phyloP scores from a whole-genome alignment of 2,797 vertebrate genomes.

The Centropyge bicolor region DNA sequence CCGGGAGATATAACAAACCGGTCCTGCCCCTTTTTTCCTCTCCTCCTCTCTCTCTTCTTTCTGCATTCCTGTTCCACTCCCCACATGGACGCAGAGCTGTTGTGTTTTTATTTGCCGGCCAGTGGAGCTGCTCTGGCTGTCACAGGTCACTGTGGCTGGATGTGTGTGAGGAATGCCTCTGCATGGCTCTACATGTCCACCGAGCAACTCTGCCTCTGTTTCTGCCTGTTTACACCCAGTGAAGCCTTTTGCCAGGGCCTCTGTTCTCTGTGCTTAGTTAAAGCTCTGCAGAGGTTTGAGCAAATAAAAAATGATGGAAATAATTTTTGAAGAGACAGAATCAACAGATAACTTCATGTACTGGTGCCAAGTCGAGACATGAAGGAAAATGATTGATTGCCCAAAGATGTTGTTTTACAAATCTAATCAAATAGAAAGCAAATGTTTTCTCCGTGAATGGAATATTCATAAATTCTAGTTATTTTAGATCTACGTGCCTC shows the following conservation, averaged over 20 bases:
- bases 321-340: background rate
- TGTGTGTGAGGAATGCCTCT: constrained; percentile 77
- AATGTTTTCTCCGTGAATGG: background rate
- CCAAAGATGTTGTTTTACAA: background rate
- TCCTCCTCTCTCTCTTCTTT: constrained; percentile 21
- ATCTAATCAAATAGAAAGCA: background rate
- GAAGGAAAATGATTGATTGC: background rate
- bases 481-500: background rate
- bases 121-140: constrained; percentile 71
- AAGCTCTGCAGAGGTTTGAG: background rate
- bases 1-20: constrained; percentile 44
- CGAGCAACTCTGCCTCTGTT: constrained; percentile 14
- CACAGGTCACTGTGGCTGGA: constrained; percentile 79
- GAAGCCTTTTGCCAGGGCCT: constrained; percentile 9
- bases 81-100: constrained; percentile 61
- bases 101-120: constrained; percentile 75
- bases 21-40: constrained; percentile 34
- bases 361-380: background rate
- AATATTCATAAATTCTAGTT: too few species aligned
- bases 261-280: background rate
- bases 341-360: background rate
- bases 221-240: constrained; percentile 19
- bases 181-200: constrained; percentile 79
- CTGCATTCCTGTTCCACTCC: constrained; percentile 76
- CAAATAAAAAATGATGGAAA: background rate